Evolutionary conservation across 1,140 invertebrate species (phyloP), one percentile per base, ranked within the genome.

Genomic region (Calosoma granatense): DNA sequence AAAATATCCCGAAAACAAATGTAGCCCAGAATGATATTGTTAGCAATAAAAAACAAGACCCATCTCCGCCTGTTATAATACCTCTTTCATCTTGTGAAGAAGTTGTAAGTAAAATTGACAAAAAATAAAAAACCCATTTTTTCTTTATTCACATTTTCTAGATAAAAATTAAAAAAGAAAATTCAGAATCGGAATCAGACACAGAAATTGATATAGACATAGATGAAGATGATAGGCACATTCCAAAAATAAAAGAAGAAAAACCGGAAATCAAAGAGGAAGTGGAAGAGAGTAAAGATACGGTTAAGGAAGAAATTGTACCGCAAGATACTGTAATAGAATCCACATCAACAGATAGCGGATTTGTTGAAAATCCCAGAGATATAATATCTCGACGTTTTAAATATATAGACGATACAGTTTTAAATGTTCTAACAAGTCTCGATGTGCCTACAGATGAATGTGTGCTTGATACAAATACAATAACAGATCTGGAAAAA

Each of bases 151-250:
- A 36, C 26, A 36, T 36, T 36, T 60, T 54, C 20, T 61, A 68
- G 65, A 61, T 67, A 22, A 65, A 67, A 63, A 68, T 69, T 53
- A 62, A 62, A 51, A 71, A 76, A 72, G 74, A 78, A 64, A 74
- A 74, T 54, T 70, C 66, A 59, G 69, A 73, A 53, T 75, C 75
- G 2, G 76, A 78, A 39, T 72, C 73, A 54, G 78, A 79, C 56
- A 76, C 73, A 63, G 79, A 81, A 59, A 69, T 77, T 64, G 78
- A 80, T 56, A 73, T 81, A 58, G 80, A 81, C 62, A 66, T 81
- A 62, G 78, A 78, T 63, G 76, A 77, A 65, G 72, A 73, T 54
- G 70, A 65, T 59, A 74, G 74, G 53, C 43, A 53, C 19, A 56
- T 21, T 43, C 51, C 14, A 20, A 61, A 63, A 20, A 51, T 36